Conservation (phyloP, 2,888 invertebrate species). For the Trichopoda pennipes region DNA sequence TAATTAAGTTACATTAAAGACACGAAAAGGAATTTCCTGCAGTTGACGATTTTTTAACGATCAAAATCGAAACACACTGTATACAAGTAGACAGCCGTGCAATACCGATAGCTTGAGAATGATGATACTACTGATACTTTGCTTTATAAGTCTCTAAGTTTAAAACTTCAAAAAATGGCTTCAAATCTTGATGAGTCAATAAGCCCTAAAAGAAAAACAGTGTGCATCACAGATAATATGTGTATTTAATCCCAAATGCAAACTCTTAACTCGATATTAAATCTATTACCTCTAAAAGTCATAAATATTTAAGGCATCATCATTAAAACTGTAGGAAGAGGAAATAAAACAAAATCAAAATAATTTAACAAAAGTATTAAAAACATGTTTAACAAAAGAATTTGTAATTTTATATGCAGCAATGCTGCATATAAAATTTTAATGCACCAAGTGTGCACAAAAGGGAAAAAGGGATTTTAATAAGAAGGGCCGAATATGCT, state of each 20-base stretch:
- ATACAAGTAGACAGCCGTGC: too few relatives aligned
- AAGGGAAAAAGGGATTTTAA: not conserved
- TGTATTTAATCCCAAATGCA: constrained; percentile 19
- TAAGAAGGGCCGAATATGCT: not conserved
- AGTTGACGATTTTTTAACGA: too few relatives aligned
- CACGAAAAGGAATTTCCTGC: too few relatives aligned
- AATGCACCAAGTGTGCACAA: not conserved
- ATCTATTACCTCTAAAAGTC: constrained; percentile 10
- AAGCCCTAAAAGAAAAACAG: too few relatives aligned
- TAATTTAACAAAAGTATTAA: constrained; percentile 17
- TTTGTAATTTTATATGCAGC: constrained; percentile 28
- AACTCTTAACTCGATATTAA: constrained; percentile 20
- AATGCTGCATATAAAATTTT: not conserved
- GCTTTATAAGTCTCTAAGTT: too few relatives aligned
- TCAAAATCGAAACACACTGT: too few relatives aligned
- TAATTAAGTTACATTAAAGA: too few relatives aligned
- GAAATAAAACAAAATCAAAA: constrained; percentile 32
- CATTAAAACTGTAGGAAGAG: constrained; percentile 25
- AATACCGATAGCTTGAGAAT: too few relatives aligned
- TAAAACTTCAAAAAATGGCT: too few relatives aligned
- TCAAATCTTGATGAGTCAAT: too few relatives aligned
- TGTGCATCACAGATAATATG: too few relatives aligned
- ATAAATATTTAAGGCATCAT: constrained; percentile 1
- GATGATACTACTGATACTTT: too few relatives aligned
- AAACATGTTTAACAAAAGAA: constrained; percentile 22